Evolutionary conservation across 2,797 vertebrate genomes (phyloP).

Genomic region (Prunella strophiata): DNA sequence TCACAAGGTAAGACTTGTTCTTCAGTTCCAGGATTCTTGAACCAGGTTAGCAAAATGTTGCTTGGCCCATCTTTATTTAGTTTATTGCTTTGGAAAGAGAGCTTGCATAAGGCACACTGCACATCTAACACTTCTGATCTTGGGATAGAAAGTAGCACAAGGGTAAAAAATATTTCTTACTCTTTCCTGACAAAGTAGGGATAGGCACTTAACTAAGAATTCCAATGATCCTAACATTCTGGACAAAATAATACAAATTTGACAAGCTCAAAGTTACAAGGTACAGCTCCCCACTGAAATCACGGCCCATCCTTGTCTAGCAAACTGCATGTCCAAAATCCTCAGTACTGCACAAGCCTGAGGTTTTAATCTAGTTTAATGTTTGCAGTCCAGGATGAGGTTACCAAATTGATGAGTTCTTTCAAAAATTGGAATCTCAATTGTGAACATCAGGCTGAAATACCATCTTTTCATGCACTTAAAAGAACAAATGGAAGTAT

Average conservation of each 20-base stretch:
- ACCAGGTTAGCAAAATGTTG: not conserved
- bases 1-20: not conserved
- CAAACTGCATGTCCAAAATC: not conserved
- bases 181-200: not conserved
- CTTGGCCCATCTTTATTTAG: not conserved
- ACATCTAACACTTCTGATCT: not conserved
- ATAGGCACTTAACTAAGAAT: not conserved
- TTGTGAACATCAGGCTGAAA: not conserved
- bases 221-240: not conserved
- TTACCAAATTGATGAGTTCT: not conserved
- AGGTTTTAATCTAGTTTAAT: not conserved
- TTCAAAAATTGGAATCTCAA: not conserved
- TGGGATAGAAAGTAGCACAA: not conserved
- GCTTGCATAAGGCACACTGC: not conserved
- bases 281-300: not conserved
- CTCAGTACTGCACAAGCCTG: not conserved
- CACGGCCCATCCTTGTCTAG: not conserved
- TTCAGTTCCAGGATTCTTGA: not conserved
- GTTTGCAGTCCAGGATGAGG: not conserved
- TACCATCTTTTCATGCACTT: not conserved
- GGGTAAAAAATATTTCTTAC: not conserved
- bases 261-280: not conserved
- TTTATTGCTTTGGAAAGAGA: not conserved
- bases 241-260: not conserved
- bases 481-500: not conserved